Evolutionary conservation across 1,140 invertebrate genomes (phyloP), one percentile per base, ranked within the genome.

Genomic region (Drosophila varians): DNA sequence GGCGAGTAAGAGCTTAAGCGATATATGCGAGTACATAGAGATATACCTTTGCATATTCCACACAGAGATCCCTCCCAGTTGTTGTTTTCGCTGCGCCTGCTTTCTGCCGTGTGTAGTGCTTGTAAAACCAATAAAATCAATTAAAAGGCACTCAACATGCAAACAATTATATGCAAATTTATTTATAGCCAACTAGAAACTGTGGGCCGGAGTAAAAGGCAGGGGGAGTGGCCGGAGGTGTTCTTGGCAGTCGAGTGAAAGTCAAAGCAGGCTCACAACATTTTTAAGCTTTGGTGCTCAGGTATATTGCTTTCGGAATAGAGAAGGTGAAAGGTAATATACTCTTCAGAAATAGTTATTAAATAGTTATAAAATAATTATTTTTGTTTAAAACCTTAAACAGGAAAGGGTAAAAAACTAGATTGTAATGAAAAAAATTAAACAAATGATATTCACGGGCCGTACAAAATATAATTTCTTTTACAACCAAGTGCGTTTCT

Each of bases 111-210:
- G 55, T 74, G 69, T 51, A 71, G 57, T 64, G 69, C 80, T 74
- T 74, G 71, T 75, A 75, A 87, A 82, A 71, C 82, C 82, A 87
- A 87, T 87, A 87, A 87, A 87, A 87, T 87, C 82, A 87, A 87
- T 87, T 87, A 87, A 87, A 87, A 87, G 77, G 83, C 77, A 87
- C 77, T 87, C 82, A 82, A 65, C 77, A 87, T 87, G 77, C 82
- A 86, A 87, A 87, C 82, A 88, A 86, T 86, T 86, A 87, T 86
- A 86, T 86, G 82, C 83, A 87, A 87, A 87, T 87, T 88, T 70
- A 86, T 79, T 86, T 79, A 73, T 86, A 73, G 57, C 86, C 18
- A 36, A 36, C 60, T 40, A 62, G 54, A 56, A 38, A n/a, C n/a
- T n/a, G n/a, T n/a, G n/a, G n/a, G n/a, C n/a, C 34, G 54, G 25